Percentiles rank a stretch among this genome's conserved stretches.
These are phyloP conservation scores for Thalassoma bifasciatum DNA, from an alignment of 2,113 vertebrate species.

Conservation along the genomic window DNA sequence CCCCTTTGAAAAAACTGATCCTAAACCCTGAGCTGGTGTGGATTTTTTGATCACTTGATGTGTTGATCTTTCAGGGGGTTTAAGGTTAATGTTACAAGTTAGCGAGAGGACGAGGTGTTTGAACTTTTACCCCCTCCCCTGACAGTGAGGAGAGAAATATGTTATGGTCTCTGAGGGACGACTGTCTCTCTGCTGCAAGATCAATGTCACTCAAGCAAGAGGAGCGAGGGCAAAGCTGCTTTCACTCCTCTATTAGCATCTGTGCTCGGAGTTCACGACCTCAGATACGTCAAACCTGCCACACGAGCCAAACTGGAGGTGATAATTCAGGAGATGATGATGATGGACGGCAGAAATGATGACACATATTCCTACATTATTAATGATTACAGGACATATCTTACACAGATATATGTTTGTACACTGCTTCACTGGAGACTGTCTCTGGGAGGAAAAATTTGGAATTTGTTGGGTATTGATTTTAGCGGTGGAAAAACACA, in stretches of 20 bases:
- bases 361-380: conserved; percentile 15
- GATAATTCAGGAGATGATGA: conserved; percentile 34
- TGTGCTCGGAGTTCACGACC: conserved; percentile 64
- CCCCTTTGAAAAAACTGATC: not conserved
- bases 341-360: not conserved
- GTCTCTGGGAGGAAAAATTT: too few relatives aligned
- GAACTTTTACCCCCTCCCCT: conserved; percentile 1
- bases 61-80: not conserved
- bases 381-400: conserved; percentile 54
- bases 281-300: conserved; percentile 34
- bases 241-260: conserved; percentile 53
- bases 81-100: not conserved
- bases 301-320: conserved; percentile 23
- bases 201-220: conserved; percentile 70
- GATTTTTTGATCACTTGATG: not conserved
- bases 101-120: not conserved
- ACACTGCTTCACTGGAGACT: too few relatives aligned
- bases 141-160: conserved; percentile 21
- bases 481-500: too few relatives aligned
- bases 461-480: too few relatives aligned
- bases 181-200: conserved; percentile 54
- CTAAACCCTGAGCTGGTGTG: not conserved
- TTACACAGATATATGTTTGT: too few relatives aligned
- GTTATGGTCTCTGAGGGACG: conserved; percentile 39
- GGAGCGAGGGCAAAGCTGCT: conserved; percentile 41